Conservation (phyloP, 2,797 vertebrate genomes). For the Amphiprion clarkii region DNA sequence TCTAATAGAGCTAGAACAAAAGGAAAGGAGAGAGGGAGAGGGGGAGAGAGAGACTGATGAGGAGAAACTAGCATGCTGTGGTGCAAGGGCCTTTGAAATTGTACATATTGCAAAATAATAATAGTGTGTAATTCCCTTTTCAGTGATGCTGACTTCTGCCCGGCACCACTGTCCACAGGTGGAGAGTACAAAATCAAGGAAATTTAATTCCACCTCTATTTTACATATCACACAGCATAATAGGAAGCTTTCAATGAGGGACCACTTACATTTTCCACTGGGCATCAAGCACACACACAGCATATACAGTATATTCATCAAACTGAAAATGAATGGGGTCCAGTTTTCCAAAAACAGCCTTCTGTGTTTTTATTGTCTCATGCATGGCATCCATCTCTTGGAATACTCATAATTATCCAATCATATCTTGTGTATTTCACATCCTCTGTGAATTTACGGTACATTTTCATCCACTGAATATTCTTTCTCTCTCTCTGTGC, state of each 20-base stretch:
- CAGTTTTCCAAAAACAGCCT: constrained; percentile 1
- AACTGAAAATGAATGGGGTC: constrained; percentile 5
- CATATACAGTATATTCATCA: constrained; percentile 13
- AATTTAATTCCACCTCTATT: constrained; percentile 24
- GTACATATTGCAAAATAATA: constrained; percentile 66
- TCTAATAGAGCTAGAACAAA: constrained; percentile 82
- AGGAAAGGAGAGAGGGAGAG: constrained; percentile 57
- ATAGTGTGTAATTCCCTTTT: constrained; percentile 66
- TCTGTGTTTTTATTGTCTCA: not conserved
- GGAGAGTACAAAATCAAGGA: constrained; percentile 28
- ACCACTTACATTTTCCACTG: constrained; percentile 2
- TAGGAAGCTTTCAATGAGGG: constrained; percentile 18
- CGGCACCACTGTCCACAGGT: constrained; percentile 62
- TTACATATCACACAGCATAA: constrained; percentile 36
- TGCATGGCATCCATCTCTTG: not conserved
- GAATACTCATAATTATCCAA: not conserved
- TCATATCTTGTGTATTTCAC: not conserved
- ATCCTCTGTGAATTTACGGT: not conserved
- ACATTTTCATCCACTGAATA: not conserved
- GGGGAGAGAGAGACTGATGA: constrained; percentile 33
- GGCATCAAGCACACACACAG: not conserved
- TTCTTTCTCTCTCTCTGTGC: not conserved
- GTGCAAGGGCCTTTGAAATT: constrained; percentile 68
- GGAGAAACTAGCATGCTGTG: constrained; percentile 57
- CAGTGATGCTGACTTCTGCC: constrained; percentile 52